These are phyloP conservation scores for Dissostichus mawsoni DNA, from an alignment of 2,113 vertebrate genomes.

Conservation along the genomic window DNA sequence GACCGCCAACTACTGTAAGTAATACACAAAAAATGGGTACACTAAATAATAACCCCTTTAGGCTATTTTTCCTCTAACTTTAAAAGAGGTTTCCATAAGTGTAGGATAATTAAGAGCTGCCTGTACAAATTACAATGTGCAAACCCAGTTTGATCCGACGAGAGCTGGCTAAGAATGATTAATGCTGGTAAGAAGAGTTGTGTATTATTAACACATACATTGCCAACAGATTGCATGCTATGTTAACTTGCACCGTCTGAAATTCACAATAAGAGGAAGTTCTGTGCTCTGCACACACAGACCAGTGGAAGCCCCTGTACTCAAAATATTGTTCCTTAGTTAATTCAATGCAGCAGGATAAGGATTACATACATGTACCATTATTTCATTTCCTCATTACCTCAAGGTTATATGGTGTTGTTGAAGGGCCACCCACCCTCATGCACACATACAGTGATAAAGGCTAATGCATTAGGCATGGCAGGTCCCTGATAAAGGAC, in stretches of 20 bases:
- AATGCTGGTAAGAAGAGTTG: background rate
- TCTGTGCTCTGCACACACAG: background rate
- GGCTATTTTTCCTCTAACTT: too few relatives aligned
- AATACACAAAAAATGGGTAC: too few relatives aligned
- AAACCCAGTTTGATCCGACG: background rate
- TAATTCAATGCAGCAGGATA: slow-evolving; percentile 41
- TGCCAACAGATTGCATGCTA: background rate
- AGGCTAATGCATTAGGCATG: slow-evolving; percentile 54
- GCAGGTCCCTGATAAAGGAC: slow-evolving; percentile 52
- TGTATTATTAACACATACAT: too few relatives aligned
- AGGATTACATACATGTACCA: slow-evolving; percentile 37
- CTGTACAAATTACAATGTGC: background rate
- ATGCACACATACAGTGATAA: slow-evolving; percentile 40
- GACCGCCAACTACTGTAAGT: too few relatives aligned
- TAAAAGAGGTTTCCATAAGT: too few relatives aligned
- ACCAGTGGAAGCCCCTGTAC: slow-evolving; percentile 7
- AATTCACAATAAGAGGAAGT: slow-evolving; percentile 42
- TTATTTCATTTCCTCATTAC: slow-evolving; percentile 70
- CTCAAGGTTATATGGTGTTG: slow-evolving; percentile 42
- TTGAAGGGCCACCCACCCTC: slow-evolving; percentile 34
- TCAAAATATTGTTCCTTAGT: slow-evolving; percentile 61
- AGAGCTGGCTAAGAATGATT: background rate
- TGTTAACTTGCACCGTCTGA: slow-evolving; percentile 7
- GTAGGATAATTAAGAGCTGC: background rate
- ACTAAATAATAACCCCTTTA: too few relatives aligned